Conservation (phyloP, 2,113 vertebrate genomes). For the Thalassoma bifasciatum region DNA sequence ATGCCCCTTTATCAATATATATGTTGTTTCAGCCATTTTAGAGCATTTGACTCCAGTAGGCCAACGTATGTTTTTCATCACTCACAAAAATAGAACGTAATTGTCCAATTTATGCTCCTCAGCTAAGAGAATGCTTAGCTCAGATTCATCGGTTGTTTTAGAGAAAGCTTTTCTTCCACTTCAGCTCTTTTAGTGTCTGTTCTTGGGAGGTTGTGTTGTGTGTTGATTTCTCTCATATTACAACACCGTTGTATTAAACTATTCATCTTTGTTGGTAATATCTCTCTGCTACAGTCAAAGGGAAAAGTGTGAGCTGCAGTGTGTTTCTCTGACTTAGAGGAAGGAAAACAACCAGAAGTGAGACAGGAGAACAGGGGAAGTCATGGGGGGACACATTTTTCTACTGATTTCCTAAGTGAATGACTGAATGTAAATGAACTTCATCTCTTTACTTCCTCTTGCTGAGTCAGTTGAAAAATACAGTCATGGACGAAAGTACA, state of each 20-base stretch:
- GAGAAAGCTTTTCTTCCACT: neutral
- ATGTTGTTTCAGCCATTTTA: too few relatives aligned
- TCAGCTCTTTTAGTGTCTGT: neutral
- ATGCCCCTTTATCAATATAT: too few relatives aligned
- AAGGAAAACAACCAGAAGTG: too few relatives aligned
- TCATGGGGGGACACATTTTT: conserved; percentile 4
- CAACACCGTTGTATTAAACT: neutral
- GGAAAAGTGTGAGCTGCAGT: neutral
- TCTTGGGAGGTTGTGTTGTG: neutral
- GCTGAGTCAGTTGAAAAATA: neutral
- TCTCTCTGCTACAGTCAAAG: conserved; percentile 6
- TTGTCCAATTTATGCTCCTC: too few relatives aligned
- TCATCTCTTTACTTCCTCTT: neutral
- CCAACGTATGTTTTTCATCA: too few relatives aligned
- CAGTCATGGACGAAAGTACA: too few relatives aligned
- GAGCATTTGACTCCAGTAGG: too few relatives aligned
- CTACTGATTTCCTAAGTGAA: conserved; percentile 48
- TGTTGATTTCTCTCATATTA: neutral
- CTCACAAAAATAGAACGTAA: too few relatives aligned
- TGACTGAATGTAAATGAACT: conserved; percentile 15
- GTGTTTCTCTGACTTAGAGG: conserved; percentile 71
- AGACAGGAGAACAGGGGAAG: conserved; percentile 18
- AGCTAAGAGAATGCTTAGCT: too few relatives aligned
- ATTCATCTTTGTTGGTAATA: conserved; percentile 10
- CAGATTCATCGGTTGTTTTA: too few relatives aligned